Evolutionary conservation across 2,797 vertebrate genomes (phyloP).

Genomic region (Odontamblyopus lacepedii): DNA sequence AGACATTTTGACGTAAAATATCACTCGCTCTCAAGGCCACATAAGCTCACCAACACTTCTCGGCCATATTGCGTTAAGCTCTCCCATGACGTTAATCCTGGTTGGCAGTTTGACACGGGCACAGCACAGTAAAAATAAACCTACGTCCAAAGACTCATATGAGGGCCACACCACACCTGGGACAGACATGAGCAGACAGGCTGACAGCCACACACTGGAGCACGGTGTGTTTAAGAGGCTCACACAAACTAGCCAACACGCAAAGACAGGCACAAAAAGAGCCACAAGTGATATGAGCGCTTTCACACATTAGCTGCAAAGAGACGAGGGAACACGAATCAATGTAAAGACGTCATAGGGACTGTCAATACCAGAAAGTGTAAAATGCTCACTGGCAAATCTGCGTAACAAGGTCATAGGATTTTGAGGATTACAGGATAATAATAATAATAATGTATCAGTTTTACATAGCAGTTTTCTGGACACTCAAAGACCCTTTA

Average conservation of each 20-base stretch:
- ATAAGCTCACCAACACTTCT: constrained; percentile 26
- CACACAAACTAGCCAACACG: background rate
- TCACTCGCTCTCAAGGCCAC: constrained; percentile 45
- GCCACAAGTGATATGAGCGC: constrained; percentile 6
- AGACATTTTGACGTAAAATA: constrained; percentile 36
- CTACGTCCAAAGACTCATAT: constrained; percentile 41
- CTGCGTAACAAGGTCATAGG: too few relatives aligned
- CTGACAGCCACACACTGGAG: constrained; percentile 47
- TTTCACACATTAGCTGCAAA: background rate
- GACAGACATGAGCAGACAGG: constrained; percentile 38
- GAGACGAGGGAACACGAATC: background rate
- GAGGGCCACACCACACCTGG: constrained; percentile 36
- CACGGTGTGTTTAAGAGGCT: constrained; percentile 14
- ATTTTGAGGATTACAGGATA: too few relatives aligned
- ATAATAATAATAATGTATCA: too few relatives aligned
- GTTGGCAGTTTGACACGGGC: constrained; percentile 55
- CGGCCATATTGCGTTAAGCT: constrained; percentile 30
- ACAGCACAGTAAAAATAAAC: constrained; percentile 54
- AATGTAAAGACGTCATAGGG: background rate
- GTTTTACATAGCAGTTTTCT: too few relatives aligned
- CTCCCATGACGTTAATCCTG: constrained; percentile 50
- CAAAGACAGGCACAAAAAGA: background rate
- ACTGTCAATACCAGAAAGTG: background rate
- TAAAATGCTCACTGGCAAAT: background rate
- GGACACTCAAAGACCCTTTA: too few relatives aligned